Evolutionary conservation across 1,140 invertebrate species (phyloP), one percentile per base, ranked within the genome.

Genomic region (Trachymyrmex septentrionalis): DNA sequence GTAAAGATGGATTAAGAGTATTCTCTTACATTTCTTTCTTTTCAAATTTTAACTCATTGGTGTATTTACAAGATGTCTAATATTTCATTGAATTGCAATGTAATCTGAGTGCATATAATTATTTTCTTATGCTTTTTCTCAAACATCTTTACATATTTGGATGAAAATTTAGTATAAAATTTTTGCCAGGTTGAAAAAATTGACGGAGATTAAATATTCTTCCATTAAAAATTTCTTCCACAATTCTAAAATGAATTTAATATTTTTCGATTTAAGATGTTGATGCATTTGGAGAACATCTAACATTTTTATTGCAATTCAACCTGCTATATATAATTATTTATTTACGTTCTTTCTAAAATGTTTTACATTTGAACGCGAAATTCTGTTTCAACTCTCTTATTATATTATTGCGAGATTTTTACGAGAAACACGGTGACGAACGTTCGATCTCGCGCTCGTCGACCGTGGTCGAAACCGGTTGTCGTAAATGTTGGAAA

Each of bases 401-500:
- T 48, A 4, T 7, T 48, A 9, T 38, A 19, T 14, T 19, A 34
- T 66, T 9, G 24, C 19, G 34, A 72, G 19, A 80, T 55, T 80
- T 66, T 73, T 48, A 44, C 38, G 24, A 48, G 19, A 66, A 71
- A 57, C 12, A 9, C 9, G 44, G 64, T 67, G 21, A n/a, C 16
- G 48, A 59, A 48, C 44, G 44, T 19, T 84, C 24, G 55, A 63
- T 61, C 55, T 75, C 38, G 30, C 69, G 27, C n/a, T 73, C 38
- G 80, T 81, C 64, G n/a, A 30, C 7, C 16, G 44, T 19, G 30
- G 9, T 38, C 48, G 57, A 61, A 84, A 73, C n/a, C 59, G 69
- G 78, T 81, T 69, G 78, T 81, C 78, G 34, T 78, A 66, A 78
- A 44, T 53, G 69, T 50, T n/a, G 48, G 27, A 59, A 48, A 44